phyloP scores from a whole-genome alignment of 1,140 invertebrate genomes.

The Muscidifurax raptorellus region DNA sequence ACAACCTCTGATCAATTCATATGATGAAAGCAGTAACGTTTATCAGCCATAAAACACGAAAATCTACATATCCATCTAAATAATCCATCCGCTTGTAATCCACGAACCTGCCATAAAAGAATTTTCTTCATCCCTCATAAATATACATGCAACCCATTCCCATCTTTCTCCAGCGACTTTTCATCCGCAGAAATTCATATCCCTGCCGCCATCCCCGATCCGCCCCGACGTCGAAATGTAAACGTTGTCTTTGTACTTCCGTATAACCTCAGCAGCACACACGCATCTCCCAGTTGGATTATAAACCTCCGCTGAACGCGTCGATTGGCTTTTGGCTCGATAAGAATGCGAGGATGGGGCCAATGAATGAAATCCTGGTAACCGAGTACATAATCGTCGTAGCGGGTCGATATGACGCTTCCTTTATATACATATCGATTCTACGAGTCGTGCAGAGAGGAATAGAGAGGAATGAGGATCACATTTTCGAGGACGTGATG shows the following conservation, averaged over 20 bases:
- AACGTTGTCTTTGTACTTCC: not conserved
- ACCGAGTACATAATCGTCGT: not conserved
- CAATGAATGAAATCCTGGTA: not conserved
- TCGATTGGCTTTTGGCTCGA: not conserved
- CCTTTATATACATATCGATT: not conserved
- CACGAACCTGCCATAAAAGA: not conserved
- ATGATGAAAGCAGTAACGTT: too few species aligned
- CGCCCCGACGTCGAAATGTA: not conserved
- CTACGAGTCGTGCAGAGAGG: not conserved
- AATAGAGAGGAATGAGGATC: not conserved
- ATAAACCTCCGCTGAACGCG: not conserved
- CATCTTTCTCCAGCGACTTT: not conserved
- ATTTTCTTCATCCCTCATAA: not conserved
- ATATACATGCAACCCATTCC: not conserved
- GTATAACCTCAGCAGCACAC: not conserved
- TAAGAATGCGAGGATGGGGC: not conserved
- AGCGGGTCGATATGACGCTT: not conserved
- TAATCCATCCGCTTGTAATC: not conserved
- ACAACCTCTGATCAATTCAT: too few species aligned
- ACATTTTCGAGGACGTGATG: not conserved
- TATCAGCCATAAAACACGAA: not conserved
- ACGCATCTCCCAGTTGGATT: not conserved
- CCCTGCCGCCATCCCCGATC: not conserved
- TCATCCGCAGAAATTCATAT: not conserved
- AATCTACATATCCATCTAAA: not conserved